Evolutionary conservation across 2,113 vertebrate genomes (phyloP), one percentile per base, ranked within the genome.

Genomic region (Aptenodytes patagonicus): DNA sequence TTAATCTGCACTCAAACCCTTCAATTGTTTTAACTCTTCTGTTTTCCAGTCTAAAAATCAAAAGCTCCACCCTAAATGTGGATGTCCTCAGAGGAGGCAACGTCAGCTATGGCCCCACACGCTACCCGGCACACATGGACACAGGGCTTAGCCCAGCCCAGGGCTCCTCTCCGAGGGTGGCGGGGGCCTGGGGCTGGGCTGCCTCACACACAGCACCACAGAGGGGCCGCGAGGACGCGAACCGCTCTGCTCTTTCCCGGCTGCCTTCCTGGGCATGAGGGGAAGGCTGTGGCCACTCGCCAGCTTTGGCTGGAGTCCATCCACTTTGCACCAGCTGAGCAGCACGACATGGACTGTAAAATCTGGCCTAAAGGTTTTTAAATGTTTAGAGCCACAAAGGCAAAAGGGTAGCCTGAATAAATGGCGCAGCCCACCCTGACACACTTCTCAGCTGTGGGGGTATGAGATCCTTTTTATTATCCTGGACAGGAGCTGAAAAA

Each of bases 171-270:
- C 32, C 4, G 6, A 32, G 57, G 22, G 2, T 24, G 22, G 12
- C 0, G 3, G 42, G 17, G 5, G 2, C 32, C 51, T 5, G 46
- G 36, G 28, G 21, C 49, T 12, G 17, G 20, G 17, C 47, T 54
- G 69, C 73, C 81, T 46, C 1, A 2, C 38, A 1, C 0, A 2
- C 0, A 3, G 3, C 64, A 12, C 21, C 0, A 8, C 1, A 2
- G 47, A 47, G n/a, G 42, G 61, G 38, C 52, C 2, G 3, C 0
- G 0, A 61, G 87, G 84, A 68, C 31, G 14, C 0, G 1, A 75
- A 73, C 46, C 0, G 0, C 0, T 3, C 52, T 72, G 87, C 49
- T 66, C 81, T 69, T 89, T 80, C 90, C 88, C 20, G 5, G 54
- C 40, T 38, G 75, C 54, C 70, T 32, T 57, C 69, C 61, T 0